These are phyloP conservation scores for Trypoxylus dichotomus DNA, from an alignment of 1,140 invertebrate genomes.

Conservation along the genomic window DNA sequence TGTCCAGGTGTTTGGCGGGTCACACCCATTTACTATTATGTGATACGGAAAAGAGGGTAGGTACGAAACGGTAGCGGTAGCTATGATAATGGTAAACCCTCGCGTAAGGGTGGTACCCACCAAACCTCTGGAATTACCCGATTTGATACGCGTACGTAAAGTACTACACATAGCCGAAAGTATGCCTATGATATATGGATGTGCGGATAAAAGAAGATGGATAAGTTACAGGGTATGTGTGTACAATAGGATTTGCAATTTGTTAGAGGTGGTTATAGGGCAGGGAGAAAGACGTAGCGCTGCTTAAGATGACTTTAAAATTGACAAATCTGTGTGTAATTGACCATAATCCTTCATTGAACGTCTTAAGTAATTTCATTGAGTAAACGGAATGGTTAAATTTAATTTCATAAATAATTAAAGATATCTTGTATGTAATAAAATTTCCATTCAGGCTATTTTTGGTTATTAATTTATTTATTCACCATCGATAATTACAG, in stretches of 20 bases:
- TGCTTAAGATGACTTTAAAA: neutral
- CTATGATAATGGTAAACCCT: slow-evolving; percentile 11
- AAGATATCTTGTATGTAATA: too few relatives aligned
- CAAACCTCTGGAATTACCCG: slow-evolving; percentile 28
- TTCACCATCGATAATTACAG: too few relatives aligned
- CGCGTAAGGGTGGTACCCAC: slow-evolving; percentile 21
- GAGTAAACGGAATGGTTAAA: too few relatives aligned
- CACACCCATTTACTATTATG: slow-evolving; percentile 13
- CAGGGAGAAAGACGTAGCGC: neutral
- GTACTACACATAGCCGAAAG: neutral
- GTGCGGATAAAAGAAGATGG: neutral
- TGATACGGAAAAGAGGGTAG: neutral
- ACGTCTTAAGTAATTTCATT: neutral
- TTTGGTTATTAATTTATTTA: too few relatives aligned
- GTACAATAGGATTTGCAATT: neutral
- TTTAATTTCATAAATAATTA: too few relatives aligned
- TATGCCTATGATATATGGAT: neutral
- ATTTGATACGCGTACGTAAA: slow-evolving; percentile 26
- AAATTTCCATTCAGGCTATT: too few relatives aligned
- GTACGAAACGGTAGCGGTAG: neutral
- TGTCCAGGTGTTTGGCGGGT: slow-evolving; percentile 27
- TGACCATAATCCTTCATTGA: neutral
- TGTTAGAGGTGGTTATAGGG: neutral
- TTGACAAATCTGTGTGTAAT: slow-evolving; percentile 10
- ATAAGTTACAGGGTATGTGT: neutral